Evolutionary conservation across 1,140 invertebrate genomes (phyloP), one percentile per base, ranked within the genome.

Genomic region (Sarcophaga bullata): DNA sequence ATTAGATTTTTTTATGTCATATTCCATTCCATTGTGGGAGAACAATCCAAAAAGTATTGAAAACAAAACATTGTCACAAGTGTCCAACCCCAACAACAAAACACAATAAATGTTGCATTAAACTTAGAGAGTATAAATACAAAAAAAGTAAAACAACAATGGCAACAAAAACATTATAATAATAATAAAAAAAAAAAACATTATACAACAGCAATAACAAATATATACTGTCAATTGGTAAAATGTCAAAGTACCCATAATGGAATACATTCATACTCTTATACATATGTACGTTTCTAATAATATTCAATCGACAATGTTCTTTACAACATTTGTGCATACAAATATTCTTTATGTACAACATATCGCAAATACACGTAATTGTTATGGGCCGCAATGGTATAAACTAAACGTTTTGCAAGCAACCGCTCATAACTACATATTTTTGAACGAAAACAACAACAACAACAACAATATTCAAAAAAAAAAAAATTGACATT

Each of bases 211-310:
- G 25, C 25, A 37, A 75, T 25, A 73, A 73, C 72, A 11, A 73
- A 50, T 37, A 73, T 47, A 50, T 48, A 78, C 62, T 78, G 75
- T 78, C 75, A 78, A 78, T 78, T 78, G 75, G 75, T 50, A 78
- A 78, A 78, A 78, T 78, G 75, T 78, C 75, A 78, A 78, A 78
- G 75, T 78, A 48, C 75, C 75, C 50, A 52, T 78, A 37, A 78
- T 78, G 75, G 50, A 50, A 78, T 78, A 78, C 13, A n/a, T 58
- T 37, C 25, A 37, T 37, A 37, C 25, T 37, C 4, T 4, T 37
- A 37, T 37, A 37, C 4, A 4, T 37, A 37, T 37, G 25, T 37
- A 37, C 25, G 25, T 58, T 58, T 58, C n/a, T 58, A 15, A 47
- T 46, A 5, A 47, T 10, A 73, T 73, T 37, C 13, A 73, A 73